A percentile compares a stretch with the other conserved stretches of the same genome.
These are phyloP conservation scores for Beaufortia kweichowensis DNA, from an alignment of 2,113 vertebrate species.

Conservation along the genomic window DNA sequence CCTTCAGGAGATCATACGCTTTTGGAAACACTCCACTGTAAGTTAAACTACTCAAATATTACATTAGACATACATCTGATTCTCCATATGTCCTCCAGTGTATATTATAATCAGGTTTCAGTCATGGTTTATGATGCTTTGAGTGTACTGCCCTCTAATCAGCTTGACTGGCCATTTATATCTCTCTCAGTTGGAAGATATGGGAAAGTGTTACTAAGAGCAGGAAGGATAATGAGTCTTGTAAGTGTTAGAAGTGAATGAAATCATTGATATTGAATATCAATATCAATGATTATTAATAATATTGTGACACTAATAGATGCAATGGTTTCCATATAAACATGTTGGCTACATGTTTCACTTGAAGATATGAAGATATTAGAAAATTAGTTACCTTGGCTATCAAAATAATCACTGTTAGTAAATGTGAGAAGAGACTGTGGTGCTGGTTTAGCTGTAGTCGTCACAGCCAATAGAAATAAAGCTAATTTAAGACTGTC, in stretches of 20 bases:
- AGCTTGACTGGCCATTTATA: constrained; percentile 36
- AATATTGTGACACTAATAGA: too few relatives aligned
- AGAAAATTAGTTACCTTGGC: too few relatives aligned
- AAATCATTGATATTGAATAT: too few relatives aligned
- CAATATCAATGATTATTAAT: too few relatives aligned
- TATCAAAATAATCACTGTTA: too few relatives aligned
- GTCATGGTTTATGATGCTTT: neutral
- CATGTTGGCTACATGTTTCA: too few relatives aligned
- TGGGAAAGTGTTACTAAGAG: neutral
- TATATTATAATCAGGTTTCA: neutral
- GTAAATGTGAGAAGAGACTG: too few relatives aligned
- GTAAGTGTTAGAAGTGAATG: neutral
- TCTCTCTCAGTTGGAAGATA: neutral
- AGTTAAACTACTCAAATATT: constrained; percentile 52
- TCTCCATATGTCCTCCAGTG: too few relatives aligned
- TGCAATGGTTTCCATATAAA: too few relatives aligned
- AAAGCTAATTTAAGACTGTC: constrained; percentile 66
- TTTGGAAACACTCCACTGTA: constrained; percentile 95
- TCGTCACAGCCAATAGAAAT: constrained; percentile 59
- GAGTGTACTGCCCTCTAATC: constrained; percentile 16
- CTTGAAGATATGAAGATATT: too few relatives aligned
- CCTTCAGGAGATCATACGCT: constrained; percentile 90
- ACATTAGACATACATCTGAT: neutral
- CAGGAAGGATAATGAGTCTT: neutral
- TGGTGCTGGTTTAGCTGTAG: constrained; percentile 51